A percentile compares a stretch with the other conserved stretches of the same genome.
Conservation (phyloP, 2,113 vertebrate species). For the Siniperca knerii region DNA sequence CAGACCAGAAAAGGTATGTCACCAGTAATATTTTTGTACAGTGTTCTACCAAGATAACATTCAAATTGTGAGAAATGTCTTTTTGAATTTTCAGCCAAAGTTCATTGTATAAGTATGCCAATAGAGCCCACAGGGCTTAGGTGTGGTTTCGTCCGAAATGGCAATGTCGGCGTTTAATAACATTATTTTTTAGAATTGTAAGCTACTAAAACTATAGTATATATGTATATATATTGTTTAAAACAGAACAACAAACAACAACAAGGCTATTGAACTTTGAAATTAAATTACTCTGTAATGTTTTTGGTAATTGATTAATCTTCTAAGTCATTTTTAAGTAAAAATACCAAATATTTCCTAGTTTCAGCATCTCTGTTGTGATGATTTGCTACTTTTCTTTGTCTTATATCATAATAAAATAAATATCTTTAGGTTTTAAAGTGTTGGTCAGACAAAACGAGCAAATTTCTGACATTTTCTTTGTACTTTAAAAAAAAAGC, state of each 20-base stretch:
- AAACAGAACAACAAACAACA: neutral
- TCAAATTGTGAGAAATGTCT: constrained; percentile 12
- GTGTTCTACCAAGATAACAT: constrained; percentile 11
- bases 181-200: neutral
- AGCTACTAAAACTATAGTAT: neutral
- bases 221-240: neutral
- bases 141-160: neutral
- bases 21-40: neutral
- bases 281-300: neutral
- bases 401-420: neutral
- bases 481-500: neutral
- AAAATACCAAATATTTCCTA: neutral
- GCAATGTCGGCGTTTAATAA: neutral
- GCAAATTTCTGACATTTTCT: neutral
- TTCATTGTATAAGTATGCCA: neutral
- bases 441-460: neutral
- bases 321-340: neutral
- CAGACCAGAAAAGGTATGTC: constrained; percentile 20
- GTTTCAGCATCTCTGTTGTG: neutral
- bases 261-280: neutral
- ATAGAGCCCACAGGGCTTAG: neutral
- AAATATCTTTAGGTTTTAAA: neutral
- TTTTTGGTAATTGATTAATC: neutral
- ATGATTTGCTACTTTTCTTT: neutral
- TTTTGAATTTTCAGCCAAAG: neutral